Base-by-base conservation (phyloP, 2,113 vertebrate genomes). In the Danionella cerebrum region DNA sequence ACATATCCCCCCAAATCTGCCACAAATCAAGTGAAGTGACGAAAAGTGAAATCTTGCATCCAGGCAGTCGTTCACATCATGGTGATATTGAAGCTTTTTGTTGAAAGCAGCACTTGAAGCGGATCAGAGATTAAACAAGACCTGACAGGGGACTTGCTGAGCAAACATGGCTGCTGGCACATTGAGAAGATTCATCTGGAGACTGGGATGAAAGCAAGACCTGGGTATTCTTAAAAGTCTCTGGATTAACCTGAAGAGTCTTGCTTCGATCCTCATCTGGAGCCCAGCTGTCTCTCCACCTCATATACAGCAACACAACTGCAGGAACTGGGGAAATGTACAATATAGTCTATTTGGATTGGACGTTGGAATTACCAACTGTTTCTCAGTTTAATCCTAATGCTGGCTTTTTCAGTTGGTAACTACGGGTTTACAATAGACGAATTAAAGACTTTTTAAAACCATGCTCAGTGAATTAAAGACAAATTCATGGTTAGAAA, bases 231-330 rank as follows among this genome's bases (percentile, higher is more conserved):
- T 10, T 48, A 16, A 73, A 58, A 5, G 48, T 51, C 22, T 65
- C 55, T 31, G 48, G 45, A 70, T 82, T 75, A 80, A 85, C 73
- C 78, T 73, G 55, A 5, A 24, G 11, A 29, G 64, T 77, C 65
- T 76, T 66, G 67, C 72, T 75, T 76, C 75, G 54, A 18, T 45
- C 51, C 57, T 65, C 87, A 88, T 87, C 84, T 90, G 88, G 83
- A 66, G 63, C 24, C 75, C 87, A 89, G 84, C 85, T 87, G 88
- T 48, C 13, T 73, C 52, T 39, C 42, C 2, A 52, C 42, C 29
- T 38, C 38, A 45, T 19, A 44, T 9, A 33, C 35, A 41, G 42
- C 21, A 41, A 24, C 51, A 60, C 25, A 8, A 31, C 6, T 57
- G 25, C 36, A 4, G 5, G 3, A 31, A 62, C 27, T 38, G 18